These are phyloP conservation scores for Meloidogyne chitwoodi DNA, from an alignment of 1,140 invertebrate genomes.

Conservation along the genomic window DNA sequence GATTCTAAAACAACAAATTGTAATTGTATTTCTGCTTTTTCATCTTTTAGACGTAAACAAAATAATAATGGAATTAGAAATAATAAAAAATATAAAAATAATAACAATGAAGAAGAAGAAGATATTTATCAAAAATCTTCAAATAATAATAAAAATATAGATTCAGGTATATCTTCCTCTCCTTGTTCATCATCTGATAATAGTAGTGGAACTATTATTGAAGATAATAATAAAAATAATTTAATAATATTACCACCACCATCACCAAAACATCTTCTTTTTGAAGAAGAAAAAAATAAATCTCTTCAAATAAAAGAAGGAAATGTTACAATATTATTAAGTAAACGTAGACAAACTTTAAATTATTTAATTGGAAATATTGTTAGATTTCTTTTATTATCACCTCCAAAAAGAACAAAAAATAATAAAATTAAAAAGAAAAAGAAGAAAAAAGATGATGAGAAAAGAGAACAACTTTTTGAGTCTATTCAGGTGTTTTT, in stretches of 20 bases:
- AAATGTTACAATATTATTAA: neutral
- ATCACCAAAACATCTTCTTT: neutral
- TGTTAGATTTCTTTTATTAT: neutral
- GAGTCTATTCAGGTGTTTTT: too few species aligned
- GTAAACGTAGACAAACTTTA: conserved; percentile 2
- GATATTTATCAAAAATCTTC: conserved; percentile 5
- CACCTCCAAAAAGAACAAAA: neutral
- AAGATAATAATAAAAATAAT: neutral
- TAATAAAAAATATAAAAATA: neutral
- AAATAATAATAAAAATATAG: neutral
- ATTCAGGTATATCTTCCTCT: conserved; percentile 19
- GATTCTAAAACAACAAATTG: conserved; percentile 26
- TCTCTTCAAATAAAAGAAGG: neutral
- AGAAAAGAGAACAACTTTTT: neutral
- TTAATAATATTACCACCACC: neutral
- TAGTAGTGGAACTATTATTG: neutral
- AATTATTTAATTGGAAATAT: conserved; percentile 18
- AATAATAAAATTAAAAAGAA: neutral
- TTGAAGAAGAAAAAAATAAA: neutral
- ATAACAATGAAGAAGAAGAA: neutral
- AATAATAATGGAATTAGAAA: too few species aligned
- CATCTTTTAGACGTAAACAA: conserved; percentile 18
- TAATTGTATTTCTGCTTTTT: conserved; percentile 34
- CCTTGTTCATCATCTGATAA: neutral
- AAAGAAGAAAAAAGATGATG: neutral